Percentiles rank a stretch among this genome's conserved stretches.
These are phyloP conservation scores for Parotia lawesii DNA, from an alignment of 2,113 vertebrate genomes.

Conservation along the genomic window DNA sequence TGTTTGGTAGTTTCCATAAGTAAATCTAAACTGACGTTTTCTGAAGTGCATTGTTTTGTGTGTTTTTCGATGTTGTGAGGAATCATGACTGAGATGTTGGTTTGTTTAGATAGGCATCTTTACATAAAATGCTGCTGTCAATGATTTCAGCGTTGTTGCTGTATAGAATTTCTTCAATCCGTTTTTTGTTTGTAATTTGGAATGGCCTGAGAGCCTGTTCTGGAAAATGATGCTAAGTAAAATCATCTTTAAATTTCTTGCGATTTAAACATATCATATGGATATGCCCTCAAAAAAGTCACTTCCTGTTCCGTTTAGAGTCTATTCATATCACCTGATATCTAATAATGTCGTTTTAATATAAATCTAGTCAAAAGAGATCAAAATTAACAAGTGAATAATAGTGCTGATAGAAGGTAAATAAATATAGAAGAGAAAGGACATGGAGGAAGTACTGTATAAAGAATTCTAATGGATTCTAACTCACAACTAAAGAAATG, in stretches of 20 bases:
- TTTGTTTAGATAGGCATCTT: not conserved
- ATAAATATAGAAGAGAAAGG: not conserved
- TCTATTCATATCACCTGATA: not conserved
- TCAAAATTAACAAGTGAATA: not conserved
- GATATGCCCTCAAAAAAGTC: not conserved
- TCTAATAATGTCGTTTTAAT: not conserved
- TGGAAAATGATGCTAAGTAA: not conserved
- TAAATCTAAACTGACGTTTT: not conserved
- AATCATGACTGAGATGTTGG: not conserved
- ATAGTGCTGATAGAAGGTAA: not conserved
- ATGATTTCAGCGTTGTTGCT: not conserved
- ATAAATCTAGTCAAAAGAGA: not conserved
- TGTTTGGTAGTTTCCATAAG: not conserved
- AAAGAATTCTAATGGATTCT: not conserved
- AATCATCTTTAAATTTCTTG: not conserved
- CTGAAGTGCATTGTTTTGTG: not conserved
- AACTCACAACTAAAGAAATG: not conserved
- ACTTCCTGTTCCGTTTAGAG: not conserved
- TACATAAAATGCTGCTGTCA: not conserved
- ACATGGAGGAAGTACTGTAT: not conserved
- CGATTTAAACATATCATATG: not conserved
- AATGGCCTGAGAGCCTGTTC: not conserved
- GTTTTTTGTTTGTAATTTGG: not conserved
- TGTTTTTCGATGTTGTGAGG: not conserved
- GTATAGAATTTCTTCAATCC: not conserved